These are phyloP conservation scores for Leptosomus discolor DNA, from an alignment of 2,113 vertebrate species.

Conservation along the genomic window DNA sequence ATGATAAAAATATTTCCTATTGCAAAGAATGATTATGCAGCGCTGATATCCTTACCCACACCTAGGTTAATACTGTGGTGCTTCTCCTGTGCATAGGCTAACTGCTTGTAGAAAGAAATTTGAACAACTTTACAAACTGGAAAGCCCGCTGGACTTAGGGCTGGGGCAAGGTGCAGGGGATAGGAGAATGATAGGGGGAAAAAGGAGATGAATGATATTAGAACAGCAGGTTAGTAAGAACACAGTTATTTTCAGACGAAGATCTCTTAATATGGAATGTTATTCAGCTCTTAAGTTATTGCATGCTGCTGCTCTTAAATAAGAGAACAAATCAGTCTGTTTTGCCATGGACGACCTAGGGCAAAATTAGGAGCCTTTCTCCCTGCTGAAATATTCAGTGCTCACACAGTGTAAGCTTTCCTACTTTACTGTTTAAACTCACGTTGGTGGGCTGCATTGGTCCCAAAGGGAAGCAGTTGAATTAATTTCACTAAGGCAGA, in stretches of 20 bases:
- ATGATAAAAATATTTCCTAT: background rate
- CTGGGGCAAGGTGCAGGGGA: background rate
- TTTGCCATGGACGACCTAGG: background rate
- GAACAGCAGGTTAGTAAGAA: background rate
- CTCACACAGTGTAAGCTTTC: background rate
- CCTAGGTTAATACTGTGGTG: background rate
- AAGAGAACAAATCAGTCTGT: background rate
- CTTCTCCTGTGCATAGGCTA: background rate
- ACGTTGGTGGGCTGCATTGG: background rate
- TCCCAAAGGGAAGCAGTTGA: conserved; percentile 40
- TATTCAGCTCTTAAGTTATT: background rate
- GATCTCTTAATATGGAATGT: background rate
- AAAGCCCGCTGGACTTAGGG: background rate
- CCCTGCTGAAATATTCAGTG: background rate
- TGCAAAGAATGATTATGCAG: background rate
- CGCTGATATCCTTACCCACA: background rate
- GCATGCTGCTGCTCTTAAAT: background rate
- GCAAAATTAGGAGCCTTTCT: background rate
- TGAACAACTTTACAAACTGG: background rate
- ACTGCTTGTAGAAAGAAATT: background rate
- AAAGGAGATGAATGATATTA: background rate
- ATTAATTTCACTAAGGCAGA: conserved; percentile 54
- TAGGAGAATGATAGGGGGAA: background rate
- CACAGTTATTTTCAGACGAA: background rate
- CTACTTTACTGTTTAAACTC: conserved; percentile 20